Conservation (phyloP, 2,888 invertebrate genomes). For the Melinopterus prodromus region DNA sequence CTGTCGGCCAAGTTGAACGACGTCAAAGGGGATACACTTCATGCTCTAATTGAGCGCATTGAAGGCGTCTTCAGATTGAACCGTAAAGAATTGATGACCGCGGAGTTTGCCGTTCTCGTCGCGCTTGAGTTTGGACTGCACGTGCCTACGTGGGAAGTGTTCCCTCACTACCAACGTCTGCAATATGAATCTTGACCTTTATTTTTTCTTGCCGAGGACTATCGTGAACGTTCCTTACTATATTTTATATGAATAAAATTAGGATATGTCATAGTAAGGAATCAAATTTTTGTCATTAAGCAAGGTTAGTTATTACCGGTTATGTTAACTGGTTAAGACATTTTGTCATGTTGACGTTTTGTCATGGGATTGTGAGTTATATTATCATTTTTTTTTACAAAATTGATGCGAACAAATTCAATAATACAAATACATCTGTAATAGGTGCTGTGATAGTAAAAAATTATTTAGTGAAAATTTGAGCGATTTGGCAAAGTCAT, state of each 20-base stretch:
- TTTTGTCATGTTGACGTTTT: background rate
- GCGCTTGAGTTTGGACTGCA: conserved; percentile 95
- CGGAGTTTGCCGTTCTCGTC: conserved; percentile 94
- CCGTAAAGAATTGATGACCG: conserved; percentile 87
- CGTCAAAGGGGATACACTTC: conserved; percentile 88
- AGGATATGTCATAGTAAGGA: conserved; percentile 7
- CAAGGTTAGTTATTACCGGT: background rate
- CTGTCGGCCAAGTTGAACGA: conserved; percentile 97
- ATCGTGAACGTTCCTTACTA: background rate
- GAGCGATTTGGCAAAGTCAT: background rate
- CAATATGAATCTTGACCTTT: conserved; percentile 80
- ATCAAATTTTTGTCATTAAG: conserved; percentile 8
- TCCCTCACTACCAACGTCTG: conserved; percentile 94
- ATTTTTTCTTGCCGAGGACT: conserved; percentile 17
- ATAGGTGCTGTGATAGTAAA: conserved; percentile 25
- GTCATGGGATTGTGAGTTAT: background rate
- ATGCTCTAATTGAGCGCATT: conserved; percentile 90
- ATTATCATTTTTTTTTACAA: background rate
- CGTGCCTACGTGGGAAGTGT: conserved; percentile 89
- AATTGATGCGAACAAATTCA: background rate
- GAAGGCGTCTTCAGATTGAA: conserved; percentile 91
- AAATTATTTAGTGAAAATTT: background rate
- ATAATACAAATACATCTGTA: conserved; percentile 16
- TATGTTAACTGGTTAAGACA: background rate
- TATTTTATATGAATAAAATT: background rate